These are phyloP conservation scores for Leiothrix lutea DNA, from an alignment of 2,113 vertebrate species.

Conservation along the genomic window DNA sequence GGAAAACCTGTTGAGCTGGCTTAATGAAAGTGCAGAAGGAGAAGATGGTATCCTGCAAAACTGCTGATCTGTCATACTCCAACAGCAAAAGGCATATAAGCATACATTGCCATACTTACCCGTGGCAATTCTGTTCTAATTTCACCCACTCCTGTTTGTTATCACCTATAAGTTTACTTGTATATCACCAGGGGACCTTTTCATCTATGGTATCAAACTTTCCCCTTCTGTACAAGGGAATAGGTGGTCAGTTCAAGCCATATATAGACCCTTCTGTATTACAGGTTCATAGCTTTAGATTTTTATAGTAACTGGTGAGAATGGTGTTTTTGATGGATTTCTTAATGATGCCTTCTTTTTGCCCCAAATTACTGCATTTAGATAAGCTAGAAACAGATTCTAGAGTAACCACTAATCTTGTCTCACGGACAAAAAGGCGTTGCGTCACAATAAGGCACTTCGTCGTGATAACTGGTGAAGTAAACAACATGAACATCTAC, in stretches of 20 bases:
- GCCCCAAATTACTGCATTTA: background rate
- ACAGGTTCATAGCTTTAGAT: background rate
- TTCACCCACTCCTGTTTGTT: background rate
- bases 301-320: background rate
- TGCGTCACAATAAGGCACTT: background rate
- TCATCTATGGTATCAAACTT: background rate
- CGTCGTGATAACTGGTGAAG: background rate
- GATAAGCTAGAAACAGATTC: background rate
- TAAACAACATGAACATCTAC: background rate
- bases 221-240: background rate
- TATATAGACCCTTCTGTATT: background rate
- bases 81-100: background rate
- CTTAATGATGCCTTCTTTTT: background rate
- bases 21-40: background rate
- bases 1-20: background rate
- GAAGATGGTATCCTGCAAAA: background rate
- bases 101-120: background rate
- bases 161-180: background rate
- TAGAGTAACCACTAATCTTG: background rate
- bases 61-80: background rate
- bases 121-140: background rate
- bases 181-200: background rate
- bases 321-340: background rate
- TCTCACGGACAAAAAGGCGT: background rate
- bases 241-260: background rate